Base-by-base conservation (phyloP, 2,113 vertebrate genomes). In the Ia io region DNA sequence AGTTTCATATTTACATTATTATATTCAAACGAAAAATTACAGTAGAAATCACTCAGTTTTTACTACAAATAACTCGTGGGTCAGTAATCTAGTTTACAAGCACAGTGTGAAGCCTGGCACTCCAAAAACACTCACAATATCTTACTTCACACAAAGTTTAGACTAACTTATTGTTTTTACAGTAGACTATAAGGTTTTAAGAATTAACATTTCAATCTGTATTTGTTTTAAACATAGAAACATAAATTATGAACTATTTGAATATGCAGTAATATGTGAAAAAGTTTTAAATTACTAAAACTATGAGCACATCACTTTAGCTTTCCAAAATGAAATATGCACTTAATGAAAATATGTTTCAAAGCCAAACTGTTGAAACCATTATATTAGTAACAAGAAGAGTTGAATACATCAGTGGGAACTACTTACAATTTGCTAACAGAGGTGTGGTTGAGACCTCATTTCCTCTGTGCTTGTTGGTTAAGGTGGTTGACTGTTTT, bases 381-480 rank as follows among this genome's bases (percentile, higher is more conserved):
- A 95, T 89, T 35, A 63, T 2, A 83, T 4, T 80, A 30, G 35
- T 87, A 74, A 84, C 12, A 92, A 89, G 67, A 69, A 17, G 86
- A 91, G 84, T 51, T 67, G 90, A 88, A 2, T 30, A 40, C 13
- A 86, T 83, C 44, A 42, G 25, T 84, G 71, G 92, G 61, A 69
- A 32, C 74, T 96, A 99, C 99, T 99, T 98, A 99, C 99, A 99
- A 95, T 99, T 99, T 84, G 99, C 99, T 96, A 99, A 98, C 9
- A 99, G 98, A 70, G 99, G 99, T 28, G 99, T 99, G 95, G 99
- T 99, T 13, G 99, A 99, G 35, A 99, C 99, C 97, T 99, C 99
- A 1, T 99, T 99, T 97, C 99, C 99, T 32, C 99, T 99, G 96
- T 99, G 99, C 96, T 99, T 99, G 97, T 99, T 99, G 96, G 99